Conservation (phyloP, 2,797 vertebrate species). For the Acipenser transmontanus region DNA sequence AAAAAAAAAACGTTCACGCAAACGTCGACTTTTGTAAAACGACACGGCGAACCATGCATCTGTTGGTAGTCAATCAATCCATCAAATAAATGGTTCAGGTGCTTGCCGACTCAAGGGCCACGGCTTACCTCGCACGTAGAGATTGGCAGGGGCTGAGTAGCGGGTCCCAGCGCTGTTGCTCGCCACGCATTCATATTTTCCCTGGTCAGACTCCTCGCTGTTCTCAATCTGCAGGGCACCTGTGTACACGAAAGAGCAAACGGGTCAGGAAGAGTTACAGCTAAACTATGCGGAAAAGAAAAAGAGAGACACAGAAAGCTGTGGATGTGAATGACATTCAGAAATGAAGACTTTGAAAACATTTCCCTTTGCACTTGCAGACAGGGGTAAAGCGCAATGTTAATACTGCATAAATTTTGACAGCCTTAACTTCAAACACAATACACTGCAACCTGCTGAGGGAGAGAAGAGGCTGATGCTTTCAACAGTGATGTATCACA, state of each 20-base stretch:
- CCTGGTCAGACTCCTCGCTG: conserved; percentile 96
- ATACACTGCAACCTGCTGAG: too few species aligned
- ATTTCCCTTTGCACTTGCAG: neutral
- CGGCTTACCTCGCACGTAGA: conserved; percentile 94
- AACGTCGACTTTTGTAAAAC: too few species aligned
- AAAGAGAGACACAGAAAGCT: neutral
- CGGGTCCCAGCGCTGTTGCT: conserved; percentile 91
- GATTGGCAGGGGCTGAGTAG: conserved; percentile 92
- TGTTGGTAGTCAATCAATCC: neutral
- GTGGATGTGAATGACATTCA: neutral
- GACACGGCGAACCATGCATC: conserved; percentile 4
- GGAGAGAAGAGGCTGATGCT: too few species aligned
- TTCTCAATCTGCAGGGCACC: conserved; percentile 95
- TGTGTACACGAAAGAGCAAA: conserved; percentile 50
- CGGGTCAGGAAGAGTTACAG: conserved; percentile 25
- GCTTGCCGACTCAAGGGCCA: neutral
- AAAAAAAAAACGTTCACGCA: too few species aligned
- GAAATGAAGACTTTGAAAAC: neutral
- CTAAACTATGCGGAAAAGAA: neutral
- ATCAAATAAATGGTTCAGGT: conserved; percentile 4
- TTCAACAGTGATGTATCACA: too few species aligned
- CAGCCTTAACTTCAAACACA: too few species aligned
- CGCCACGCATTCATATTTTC: conserved; percentile 96
- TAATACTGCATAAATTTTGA: too few species aligned
- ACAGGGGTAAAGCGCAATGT: neutral